phyloP scores from a whole-genome alignment of 2,113 vertebrate genomes.

The Corydoras maculifer region DNA sequence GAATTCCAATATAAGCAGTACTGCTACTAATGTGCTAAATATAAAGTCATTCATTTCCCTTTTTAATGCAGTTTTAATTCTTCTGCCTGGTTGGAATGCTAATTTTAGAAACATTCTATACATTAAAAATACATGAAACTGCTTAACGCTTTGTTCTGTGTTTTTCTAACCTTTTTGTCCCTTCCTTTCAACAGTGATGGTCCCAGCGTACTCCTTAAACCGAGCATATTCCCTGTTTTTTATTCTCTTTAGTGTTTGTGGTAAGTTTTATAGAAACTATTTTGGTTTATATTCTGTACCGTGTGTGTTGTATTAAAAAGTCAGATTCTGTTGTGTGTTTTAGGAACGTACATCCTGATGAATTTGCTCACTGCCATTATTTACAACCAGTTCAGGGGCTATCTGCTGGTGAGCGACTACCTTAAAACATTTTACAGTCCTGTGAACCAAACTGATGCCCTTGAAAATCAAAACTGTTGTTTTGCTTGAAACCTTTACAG shows the following conservation, averaged over 20 bases:
- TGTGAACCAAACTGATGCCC: background rate
- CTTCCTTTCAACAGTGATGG: conserved; percentile 77
- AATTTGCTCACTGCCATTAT: conserved; percentile 94
- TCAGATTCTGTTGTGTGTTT: background rate
- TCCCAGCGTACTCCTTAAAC: conserved; percentile 82
- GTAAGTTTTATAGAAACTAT: conserved; percentile 59
- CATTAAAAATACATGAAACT: too few relatives aligned
- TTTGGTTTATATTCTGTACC: background rate
- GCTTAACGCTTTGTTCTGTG: background rate
- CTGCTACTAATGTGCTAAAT: background rate
- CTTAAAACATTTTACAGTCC: background rate
- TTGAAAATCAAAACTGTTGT: background rate
- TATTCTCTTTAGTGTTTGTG: conserved; percentile 83
- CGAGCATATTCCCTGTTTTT: conserved; percentile 85
- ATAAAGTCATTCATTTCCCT: background rate
- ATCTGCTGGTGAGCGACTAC: conserved; percentile 79
- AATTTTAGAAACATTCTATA: too few relatives aligned
- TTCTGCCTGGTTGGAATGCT: too few relatives aligned
- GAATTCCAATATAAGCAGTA: too few relatives aligned
- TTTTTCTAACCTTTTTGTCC: background rate
- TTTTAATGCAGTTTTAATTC: too few relatives aligned
- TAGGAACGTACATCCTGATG: conserved; percentile 95
- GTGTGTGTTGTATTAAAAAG: background rate
- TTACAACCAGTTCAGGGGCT: conserved; percentile 97
- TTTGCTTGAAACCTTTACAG: conserved; percentile 51